These are phyloP conservation scores for Triplophysa siluroides DNA, from an alignment of 2,113 vertebrate genomes.

Conservation along the genomic window DNA sequence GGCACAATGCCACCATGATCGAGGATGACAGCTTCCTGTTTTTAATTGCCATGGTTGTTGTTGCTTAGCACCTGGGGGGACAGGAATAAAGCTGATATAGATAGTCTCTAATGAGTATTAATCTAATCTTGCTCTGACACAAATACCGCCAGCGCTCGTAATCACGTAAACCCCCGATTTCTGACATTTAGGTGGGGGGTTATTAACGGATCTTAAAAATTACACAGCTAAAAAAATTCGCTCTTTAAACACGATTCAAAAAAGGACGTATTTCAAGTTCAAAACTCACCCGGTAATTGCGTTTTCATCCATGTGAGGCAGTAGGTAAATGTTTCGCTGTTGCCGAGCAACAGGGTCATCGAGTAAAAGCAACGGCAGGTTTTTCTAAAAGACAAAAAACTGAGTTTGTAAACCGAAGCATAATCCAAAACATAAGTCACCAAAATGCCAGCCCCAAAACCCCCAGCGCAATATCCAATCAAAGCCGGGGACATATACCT, in stretches of 20 bases:
- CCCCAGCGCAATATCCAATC: not conserved
- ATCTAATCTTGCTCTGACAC: slow-evolving; percentile 77
- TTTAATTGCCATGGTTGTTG: slow-evolving; percentile 76
- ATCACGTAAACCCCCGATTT: slow-evolving; percentile 64
- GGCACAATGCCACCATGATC: slow-evolving; percentile 59
- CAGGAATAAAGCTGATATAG: slow-evolving; percentile 69
- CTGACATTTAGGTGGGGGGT: slow-evolving; percentile 65
- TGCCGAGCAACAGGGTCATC: slow-evolving; percentile 1
- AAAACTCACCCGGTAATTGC: slow-evolving; percentile 15
- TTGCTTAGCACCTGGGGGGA: slow-evolving; percentile 65
- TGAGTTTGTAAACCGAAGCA: slow-evolving; percentile 3
- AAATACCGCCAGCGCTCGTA: slow-evolving; percentile 69
- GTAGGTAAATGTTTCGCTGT: not conserved
- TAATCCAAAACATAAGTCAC: slow-evolving; percentile 20
- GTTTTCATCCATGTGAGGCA: not conserved
- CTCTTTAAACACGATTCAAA: slow-evolving; percentile 35
- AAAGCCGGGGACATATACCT: not conserved
- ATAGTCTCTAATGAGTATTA: slow-evolving; percentile 81
- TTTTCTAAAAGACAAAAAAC: not conserved
- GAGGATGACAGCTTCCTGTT: slow-evolving; percentile 71
- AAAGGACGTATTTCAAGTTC: slow-evolving; percentile 35
- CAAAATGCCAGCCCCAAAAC: not conserved
- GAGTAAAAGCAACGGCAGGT: not conserved
- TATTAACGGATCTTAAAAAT: slow-evolving; percentile 66
- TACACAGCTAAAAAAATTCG: slow-evolving; percentile 44